Evolutionary conservation across 2,113 vertebrate species (phyloP).

Genomic region (Falco punctatus): DNA sequence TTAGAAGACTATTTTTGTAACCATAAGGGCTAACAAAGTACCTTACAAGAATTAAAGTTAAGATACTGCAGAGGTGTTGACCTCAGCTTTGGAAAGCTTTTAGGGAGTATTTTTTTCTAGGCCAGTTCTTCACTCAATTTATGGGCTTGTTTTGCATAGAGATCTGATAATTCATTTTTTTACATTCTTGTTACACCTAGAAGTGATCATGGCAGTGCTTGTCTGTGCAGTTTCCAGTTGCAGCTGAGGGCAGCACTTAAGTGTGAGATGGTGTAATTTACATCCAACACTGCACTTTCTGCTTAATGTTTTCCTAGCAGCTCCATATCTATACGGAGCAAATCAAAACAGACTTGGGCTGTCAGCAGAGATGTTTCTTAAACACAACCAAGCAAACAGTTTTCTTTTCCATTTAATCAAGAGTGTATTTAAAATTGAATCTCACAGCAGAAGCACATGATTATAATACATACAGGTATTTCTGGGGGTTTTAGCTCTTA

Average conservation of each 20-base stretch:
- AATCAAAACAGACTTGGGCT: constrained; percentile 15
- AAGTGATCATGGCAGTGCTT: background rate
- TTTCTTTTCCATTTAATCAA: constrained; percentile 29
- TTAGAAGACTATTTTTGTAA: background rate
- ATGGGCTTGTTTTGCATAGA: background rate
- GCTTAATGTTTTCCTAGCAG: constrained; percentile 5
- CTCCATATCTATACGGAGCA: background rate
- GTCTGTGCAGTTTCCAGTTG: constrained; percentile 1
- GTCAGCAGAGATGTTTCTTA: constrained; percentile 15
- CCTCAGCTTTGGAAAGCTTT: constrained; percentile 15
- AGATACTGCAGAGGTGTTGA: background rate
- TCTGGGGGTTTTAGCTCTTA: background rate
- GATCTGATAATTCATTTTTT: constrained; percentile 4
- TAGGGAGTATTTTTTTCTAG: background rate
- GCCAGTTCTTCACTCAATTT: background rate
- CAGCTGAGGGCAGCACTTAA: constrained; percentile 44
- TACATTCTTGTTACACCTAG: background rate
- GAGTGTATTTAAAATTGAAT: background rate
- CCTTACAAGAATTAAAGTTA: background rate
- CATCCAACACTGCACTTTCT: background rate
- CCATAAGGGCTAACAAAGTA: background rate
- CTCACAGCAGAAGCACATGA: background rate
- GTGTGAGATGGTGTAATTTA: constrained; percentile 10
- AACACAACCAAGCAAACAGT: background rate
- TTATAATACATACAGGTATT: background rate